A percentile compares a stretch with the other conserved stretches of the same genome.
These are phyloP conservation scores for Indri indri DNA, from an alignment of 2,113 vertebrate genomes.

Conservation along the genomic window DNA sequence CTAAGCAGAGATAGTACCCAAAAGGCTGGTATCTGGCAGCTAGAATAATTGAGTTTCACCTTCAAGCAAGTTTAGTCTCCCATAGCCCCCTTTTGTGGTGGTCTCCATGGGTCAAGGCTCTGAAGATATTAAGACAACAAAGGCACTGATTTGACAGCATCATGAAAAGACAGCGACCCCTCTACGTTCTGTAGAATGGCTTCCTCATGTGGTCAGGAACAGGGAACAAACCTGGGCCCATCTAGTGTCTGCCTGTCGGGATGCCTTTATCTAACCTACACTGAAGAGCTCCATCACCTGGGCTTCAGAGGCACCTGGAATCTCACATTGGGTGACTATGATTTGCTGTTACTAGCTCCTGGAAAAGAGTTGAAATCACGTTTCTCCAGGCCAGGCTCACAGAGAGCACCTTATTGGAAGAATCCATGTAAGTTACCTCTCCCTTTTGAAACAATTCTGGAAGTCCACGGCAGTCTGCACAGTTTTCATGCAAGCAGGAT, in stretches of 20 bases:
- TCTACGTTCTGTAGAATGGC: background rate
- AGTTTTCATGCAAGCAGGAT: constrained; percentile 44
- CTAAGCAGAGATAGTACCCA: background rate
- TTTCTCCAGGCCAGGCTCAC: background rate
- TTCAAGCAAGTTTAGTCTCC: background rate
- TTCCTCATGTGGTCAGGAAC: background rate
- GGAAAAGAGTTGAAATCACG: background rate
- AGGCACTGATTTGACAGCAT: background rate
- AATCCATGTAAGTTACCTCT: background rate
- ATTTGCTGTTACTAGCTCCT: background rate
- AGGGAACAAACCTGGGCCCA: background rate
- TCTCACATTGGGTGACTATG: background rate
- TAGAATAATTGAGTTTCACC: background rate
- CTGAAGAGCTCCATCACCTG: background rate
- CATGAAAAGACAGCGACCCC: background rate
- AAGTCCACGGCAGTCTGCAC: background rate
- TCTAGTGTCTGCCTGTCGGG: background rate
- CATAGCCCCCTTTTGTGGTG: background rate
- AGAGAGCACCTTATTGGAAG: background rate
- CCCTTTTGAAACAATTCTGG: background rate
- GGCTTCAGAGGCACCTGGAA: background rate
- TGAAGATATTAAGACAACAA: background rate
- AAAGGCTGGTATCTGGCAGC: background rate
- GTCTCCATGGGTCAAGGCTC: background rate
- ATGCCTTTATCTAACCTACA: background rate